Evolutionary conservation across 2,113 vertebrate genomes (phyloP).

Genomic region (Cairina moschata): DNA sequence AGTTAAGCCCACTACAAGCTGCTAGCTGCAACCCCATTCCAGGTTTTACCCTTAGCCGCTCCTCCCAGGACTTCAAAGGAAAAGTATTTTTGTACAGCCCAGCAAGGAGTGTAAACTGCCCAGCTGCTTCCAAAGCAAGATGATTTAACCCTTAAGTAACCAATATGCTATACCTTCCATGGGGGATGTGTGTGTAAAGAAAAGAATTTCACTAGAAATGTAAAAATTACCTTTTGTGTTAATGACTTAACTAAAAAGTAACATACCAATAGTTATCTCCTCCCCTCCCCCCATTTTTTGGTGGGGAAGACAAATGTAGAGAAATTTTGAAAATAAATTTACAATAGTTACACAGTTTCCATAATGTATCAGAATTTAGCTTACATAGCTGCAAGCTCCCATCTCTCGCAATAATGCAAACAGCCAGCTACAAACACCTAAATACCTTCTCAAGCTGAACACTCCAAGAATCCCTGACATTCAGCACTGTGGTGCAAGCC

Average conservation of each 20-base stretch:
- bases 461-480: conserved; percentile 52
- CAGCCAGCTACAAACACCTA: conserved; percentile 44
- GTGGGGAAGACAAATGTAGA: neutral
- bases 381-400: neutral
- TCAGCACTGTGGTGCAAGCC: conserved; percentile 54
- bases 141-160: conserved; percentile 71
- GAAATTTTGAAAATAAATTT: neutral
- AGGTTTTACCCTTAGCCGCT: conserved; percentile 77
- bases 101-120: conserved; percentile 81
- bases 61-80: conserved; percentile 80
- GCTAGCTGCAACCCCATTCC: conserved; percentile 41
- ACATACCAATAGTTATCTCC: neutral
- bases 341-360: neutral
- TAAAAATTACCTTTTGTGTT: neutral
- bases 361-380: neutral
- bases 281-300: neutral
- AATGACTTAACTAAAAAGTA: neutral
- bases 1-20: neutral
- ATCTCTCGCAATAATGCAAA: neutral
- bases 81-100: conserved; percentile 84
- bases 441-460: neutral
- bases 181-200: neutral
- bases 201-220: neutral
- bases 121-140: conserved; percentile 81
- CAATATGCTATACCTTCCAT: neutral